Evolutionary conservation across 2,113 vertebrate genomes (phyloP), one percentile per base, ranked within the genome.

Genomic region (Psilopsiagon aurifrons): DNA sequence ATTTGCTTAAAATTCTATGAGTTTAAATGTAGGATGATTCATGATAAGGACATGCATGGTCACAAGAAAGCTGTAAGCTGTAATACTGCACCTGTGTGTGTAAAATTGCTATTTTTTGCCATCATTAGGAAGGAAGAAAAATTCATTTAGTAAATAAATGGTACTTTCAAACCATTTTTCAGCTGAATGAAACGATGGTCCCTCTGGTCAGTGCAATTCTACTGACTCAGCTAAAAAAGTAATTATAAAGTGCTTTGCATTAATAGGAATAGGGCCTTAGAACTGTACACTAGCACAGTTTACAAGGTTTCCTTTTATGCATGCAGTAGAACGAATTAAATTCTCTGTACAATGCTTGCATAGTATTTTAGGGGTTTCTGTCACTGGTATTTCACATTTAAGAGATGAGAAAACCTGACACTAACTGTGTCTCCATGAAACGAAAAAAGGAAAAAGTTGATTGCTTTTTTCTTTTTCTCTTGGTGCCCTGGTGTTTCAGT

Each of bases 341-440:
- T 6, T 64, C 16, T 43, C 24, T 5, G 4, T 62, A 52, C 8
- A 76, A 73, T 43, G 16, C 4, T 77, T 59, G 19, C 11, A 57
- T 68, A 43, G 7, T 64, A 2, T n/a, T 75, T 27, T 27, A 67
- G 47, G 10, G 77, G 64, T 43, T 73, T 52, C 25, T 23, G 22
- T 63, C 37, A 37, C 15, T 41, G 14, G 0, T 57, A 11, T 57
- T 76, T 57, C n/a, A 24, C 17, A 14, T 43, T n/a, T 41, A 52
- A 68, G 46, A 73, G 14, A 27, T 1, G 47, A 27, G 25, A 81
- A 93, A 76, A 44, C 19, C 18, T 57, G 22, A 25, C 16, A 29
- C 11, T 54, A 60, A 31, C 11, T 28, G 10, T 46, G 9, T 11
- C 11, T 57, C 7, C 5, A 67, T 0, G 1, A 37, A 17, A 43